Base-by-base conservation (phyloP, 2,113 vertebrate genomes). In the Chroicocephalus ridibundus region DNA sequence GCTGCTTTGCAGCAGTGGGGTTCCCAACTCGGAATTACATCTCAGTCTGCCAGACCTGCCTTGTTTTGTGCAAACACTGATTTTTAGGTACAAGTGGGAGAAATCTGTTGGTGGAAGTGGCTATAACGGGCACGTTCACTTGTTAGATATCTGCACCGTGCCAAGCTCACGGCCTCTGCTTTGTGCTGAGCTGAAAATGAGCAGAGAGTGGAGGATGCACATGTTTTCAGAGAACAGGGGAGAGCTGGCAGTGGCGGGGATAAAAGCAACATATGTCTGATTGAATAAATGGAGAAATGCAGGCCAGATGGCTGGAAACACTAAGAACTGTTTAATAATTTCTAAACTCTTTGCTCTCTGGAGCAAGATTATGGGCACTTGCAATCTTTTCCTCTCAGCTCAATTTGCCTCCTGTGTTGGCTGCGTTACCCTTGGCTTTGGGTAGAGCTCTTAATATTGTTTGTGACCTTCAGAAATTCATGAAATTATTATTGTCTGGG, bases 221-320 rank as follows among this genome's bases (percentile, higher is more conserved):
- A 0, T 75, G 93, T 88, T 77, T 79, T 7, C 57, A 47, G 91
- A 69, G 95, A 86, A 5, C 36, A 85, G 85, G 87, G 70, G 9
- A 55, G 95, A 95, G 93, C 95, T 75, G 87, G 92, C 77, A 55
- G 91, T 34, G 55, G 38, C 19, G 27, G 90, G 66, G 84, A 88
- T 94, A 72, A 95, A 90, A 95, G 94, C 92, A 96, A 61, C 94
- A 87, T 49, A 27, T 94, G 96, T 76, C 82, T 82, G 86, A 64
- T 60, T 22, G 90, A 88, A 77, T 52, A 64, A 54, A 20, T 52
- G 82, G 71, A 91, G 96, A 91, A 97, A 95, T 94, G 93, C 65
- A n/a, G 91, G 93, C 96, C 96, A 98, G 96, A 97, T 96, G 98
- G 91, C 94, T 77, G 58, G 44, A 57, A 78, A 84, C 24, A 40